Base-by-base conservation (phyloP, 2,888 invertebrate species). In the Euproctis similis region DNA sequence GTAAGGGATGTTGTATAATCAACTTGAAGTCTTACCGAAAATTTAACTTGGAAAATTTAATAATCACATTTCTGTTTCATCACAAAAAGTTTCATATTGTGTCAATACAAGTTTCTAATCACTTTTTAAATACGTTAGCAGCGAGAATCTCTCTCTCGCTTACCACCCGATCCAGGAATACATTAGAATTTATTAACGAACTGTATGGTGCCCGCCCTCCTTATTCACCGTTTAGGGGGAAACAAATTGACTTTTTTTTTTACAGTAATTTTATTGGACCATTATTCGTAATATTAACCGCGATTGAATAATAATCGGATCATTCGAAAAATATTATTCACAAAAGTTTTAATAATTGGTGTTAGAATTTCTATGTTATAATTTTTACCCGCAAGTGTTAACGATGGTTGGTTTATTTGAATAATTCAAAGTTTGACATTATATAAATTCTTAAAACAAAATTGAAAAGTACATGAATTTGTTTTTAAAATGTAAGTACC, bases 101-200 rank as follows among this genome's bases (percentile, higher is more conserved):
- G 81, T 80, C 84, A 84, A 82, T 84, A 76, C 74, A 74, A 82
- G n/a, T 69, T 80, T 81, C 73, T 84, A 84, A 84, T 81, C 80
- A 80, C 80, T 84, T 84, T 84, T 81, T 81, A 82, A 84, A 81
- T 71, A 60, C 77, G 77, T 84, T 84, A 82, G 75, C 54, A 62
- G 54, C 56, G 66, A 70, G 69, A 69, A 63, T 63, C 30, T 44
- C n/a, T n/a, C n/a, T n/a, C n/a, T n/a, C n/a, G n/a, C n/a, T n/a
- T n/a, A n/a, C n/a, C 63, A 65, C 57, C 68, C 65, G 77, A 81
- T 81, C 80, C 67, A 65, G 73, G 84, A 84, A 84, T 84, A 82
- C 78, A 84, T 84, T 82, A 82, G 78, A 81, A 84, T 84, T 64
- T 72, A 77, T 82, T 81, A 81, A 68, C 68, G 56, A 69, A 69